A percentile compares a stretch with the other conserved stretches of the same genome.
These are phyloP conservation scores for Tupaia chinensis DNA, from an alignment of 2,113 vertebrate genomes.

Conservation along the genomic window DNA sequence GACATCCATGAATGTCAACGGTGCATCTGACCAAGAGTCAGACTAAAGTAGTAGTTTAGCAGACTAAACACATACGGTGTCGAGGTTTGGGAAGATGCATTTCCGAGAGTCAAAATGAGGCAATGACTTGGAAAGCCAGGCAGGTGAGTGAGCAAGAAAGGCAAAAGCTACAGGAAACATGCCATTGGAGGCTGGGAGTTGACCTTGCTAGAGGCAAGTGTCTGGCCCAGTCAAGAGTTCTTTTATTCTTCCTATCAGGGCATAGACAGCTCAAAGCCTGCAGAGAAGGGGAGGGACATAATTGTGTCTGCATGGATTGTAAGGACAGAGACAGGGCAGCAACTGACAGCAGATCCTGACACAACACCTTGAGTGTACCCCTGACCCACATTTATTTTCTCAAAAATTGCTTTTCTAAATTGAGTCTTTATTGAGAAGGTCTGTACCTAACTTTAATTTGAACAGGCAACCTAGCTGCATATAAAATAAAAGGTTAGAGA, in stretches of 20 bases:
- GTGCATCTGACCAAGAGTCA: background rate
- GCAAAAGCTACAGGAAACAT: background rate
- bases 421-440: constrained; percentile 47
- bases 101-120: background rate
- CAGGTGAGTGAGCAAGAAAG: background rate
- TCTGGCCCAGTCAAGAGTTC: background rate
- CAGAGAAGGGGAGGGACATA: background rate
- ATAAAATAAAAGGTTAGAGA: constrained; percentile 45
- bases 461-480: background rate
- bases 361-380: background rate
- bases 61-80: background rate
- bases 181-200: background rate
- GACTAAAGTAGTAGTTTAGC: background rate
- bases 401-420: constrained; percentile 56
- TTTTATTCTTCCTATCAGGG: background rate
- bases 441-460: background rate
- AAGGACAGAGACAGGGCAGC: background rate
- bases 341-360: constrained; percentile 1
- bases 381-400: constrained; percentile 51
- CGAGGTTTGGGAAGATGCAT: background rate
- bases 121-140: background rate
- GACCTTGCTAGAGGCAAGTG: background rate
- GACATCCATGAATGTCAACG: background rate
- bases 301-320: too few species aligned
- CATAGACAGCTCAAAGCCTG: background rate